Conservation (phyloP, 2,113 vertebrate species). For the Carassius gibelio region DNA sequence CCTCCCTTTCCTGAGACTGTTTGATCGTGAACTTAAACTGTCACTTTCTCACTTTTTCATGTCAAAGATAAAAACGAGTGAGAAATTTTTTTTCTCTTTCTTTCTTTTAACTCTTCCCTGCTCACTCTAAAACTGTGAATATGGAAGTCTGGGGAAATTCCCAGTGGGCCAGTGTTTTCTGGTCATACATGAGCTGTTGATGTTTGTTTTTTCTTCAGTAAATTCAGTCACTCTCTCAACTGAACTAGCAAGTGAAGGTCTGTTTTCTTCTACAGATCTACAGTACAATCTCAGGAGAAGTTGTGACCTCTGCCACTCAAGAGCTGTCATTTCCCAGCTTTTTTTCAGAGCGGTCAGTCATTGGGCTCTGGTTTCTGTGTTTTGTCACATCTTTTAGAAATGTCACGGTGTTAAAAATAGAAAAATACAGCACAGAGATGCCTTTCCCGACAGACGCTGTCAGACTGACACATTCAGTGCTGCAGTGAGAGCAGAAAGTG, state of each 20-base stretch:
- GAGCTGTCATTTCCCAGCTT: not conserved
- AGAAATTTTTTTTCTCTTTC: not conserved
- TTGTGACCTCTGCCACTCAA: not conserved
- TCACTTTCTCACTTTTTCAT: slow-evolving; percentile 22
- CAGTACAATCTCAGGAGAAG: not conserved
- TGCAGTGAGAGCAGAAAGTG: not conserved
- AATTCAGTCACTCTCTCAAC: not conserved
- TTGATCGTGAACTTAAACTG: slow-evolving; percentile 46
- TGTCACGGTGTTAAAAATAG: slow-evolving; percentile 5
- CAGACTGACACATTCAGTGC: not conserved
- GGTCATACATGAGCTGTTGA: not conserved
- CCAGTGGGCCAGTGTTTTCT: not conserved
- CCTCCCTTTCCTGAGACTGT: slow-evolving; percentile 12
- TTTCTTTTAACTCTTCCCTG: not conserved
- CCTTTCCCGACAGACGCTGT: not conserved
- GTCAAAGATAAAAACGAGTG: not conserved
- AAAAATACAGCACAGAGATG: not conserved
- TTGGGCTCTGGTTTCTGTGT: not conserved
- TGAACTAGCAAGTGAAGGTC: not conserved
- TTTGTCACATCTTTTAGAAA: not conserved
- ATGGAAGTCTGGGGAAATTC: not conserved
- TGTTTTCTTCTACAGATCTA: not conserved
- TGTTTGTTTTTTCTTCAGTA: not conserved
- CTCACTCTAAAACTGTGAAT: not conserved
- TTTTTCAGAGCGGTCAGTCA: not conserved